Evolutionary conservation across 2,888 invertebrate species (phyloP).

Genomic region (Cephus pulcher): DNA sequence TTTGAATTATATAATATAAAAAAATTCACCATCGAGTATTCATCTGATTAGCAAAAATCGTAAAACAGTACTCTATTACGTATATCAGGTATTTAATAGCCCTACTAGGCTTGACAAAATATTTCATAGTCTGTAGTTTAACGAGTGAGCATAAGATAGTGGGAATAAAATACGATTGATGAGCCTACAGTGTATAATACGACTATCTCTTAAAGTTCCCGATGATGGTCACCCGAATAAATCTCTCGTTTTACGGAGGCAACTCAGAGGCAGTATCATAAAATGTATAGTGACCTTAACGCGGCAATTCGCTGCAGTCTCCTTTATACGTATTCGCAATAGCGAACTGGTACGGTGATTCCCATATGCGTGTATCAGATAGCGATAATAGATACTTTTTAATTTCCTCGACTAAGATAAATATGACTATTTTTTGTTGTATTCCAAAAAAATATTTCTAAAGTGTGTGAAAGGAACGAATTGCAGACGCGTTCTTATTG

Average conservation of each 20-base stretch:
- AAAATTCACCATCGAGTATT: not conserved
- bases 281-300: not conserved
- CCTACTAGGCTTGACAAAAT: not conserved
- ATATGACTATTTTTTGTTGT: not conserved
- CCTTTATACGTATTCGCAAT: not conserved
- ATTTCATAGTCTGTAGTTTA: not conserved
- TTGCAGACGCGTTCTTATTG: slow-evolving; percentile 53
- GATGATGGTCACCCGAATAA: not conserved
- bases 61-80: not conserved
- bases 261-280: not conserved
- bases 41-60: not conserved
- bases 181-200: not conserved
- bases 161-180: not conserved
- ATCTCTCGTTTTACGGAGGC: slow-evolving; percentile 1
- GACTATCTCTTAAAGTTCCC: not conserved
- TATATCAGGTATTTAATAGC: not conserved
- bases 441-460: slow-evolving; percentile 11
- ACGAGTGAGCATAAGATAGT: not conserved
- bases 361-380: not conserved
- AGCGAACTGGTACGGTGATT: not conserved
- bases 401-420: not conserved
- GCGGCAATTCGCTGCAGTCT: not conserved
- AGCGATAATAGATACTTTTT: not conserved
- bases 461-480: slow-evolving; percentile 8
- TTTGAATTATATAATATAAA: not conserved